Conservation (phyloP, 1,140 invertebrate genomes). For the Eupristina koningsbergeri region DNA sequence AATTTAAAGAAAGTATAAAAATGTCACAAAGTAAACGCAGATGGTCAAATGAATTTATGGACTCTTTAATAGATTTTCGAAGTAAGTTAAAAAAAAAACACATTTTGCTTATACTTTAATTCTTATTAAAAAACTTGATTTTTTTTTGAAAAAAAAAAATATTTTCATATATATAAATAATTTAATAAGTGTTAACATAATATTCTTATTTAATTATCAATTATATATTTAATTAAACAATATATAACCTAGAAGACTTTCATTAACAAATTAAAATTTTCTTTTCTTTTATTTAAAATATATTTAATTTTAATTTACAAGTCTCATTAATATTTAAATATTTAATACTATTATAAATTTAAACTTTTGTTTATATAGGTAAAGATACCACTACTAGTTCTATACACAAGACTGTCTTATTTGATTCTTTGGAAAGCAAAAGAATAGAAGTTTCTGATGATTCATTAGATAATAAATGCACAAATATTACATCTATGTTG, state of each 20-base stretch:
- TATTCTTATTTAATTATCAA: too few species aligned
- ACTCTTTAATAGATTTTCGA: slow-evolving; percentile 34
- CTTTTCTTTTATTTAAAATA: too few species aligned
- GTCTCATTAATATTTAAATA: too few species aligned
- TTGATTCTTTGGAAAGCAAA: slow-evolving; percentile 18
- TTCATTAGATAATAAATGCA: slow-evolving; percentile 14
- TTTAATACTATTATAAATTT: too few species aligned
- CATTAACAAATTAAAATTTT: neutral
- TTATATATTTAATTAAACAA: too few species aligned
- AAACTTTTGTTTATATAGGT: slow-evolving; percentile 17
- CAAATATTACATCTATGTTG: slow-evolving; percentile 8
- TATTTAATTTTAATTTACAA: too few species aligned
- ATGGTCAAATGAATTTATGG: slow-evolving; percentile 32
- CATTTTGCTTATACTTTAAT: too few species aligned
- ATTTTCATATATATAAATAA: neutral
- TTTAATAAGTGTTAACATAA: too few species aligned
- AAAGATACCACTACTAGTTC: slow-evolving; percentile 7
- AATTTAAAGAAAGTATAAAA: neutral
- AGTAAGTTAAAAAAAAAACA: slow-evolving; percentile 1
- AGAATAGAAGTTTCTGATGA: neutral
- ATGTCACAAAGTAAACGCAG: slow-evolving; percentile 38
- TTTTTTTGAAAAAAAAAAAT: neutral
- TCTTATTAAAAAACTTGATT: too few species aligned
- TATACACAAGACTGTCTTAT: neutral
- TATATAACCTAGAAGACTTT: neutral